Evolutionary conservation across 2,797 vertebrate genomes (phyloP), one percentile per base, ranked within the genome.

Genomic region (Pipistrellus pygmaeus): DNA sequence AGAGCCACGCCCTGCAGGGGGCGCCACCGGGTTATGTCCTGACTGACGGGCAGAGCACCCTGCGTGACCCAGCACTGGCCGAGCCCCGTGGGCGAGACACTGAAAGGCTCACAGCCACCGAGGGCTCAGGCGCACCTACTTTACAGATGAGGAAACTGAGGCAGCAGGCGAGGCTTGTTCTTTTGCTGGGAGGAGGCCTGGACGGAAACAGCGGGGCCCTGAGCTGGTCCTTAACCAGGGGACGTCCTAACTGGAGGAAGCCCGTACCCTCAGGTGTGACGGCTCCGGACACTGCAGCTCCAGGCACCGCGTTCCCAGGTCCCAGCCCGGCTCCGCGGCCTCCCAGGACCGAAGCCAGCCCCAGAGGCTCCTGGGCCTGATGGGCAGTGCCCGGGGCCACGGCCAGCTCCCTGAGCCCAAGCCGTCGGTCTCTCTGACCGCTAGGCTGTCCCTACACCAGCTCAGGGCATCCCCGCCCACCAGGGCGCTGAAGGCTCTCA

Each of bases 1-100:
- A 55, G 1, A 57, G 60, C 48, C 62, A 38, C 0, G 0, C 14
- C 30, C 71, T 62, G 25, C 25, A 11, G 38, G 51, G 25, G 41
- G 13, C 25, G 12, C 3, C 27, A 10, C 51, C 38, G 1, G 71
- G 17, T 32, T 8, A 10, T 6, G 44, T 30, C 44, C 38, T 27
- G 69, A 17, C 71, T 8, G 72, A 1, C 25, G 0, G 41, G n/a
- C 13, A 27, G 3, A 6, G 1, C 5, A 8, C 5, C 8, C 0
- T 3, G 38, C 17, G 0, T 0, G 3, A 60, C 66, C 57, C 21
- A 21, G 30, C 55, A 48, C n/a, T 38, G 12, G 8, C 85, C 51
- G 30, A n/a, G 8, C 14, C 1, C 6, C 44, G 3, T 0, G 1
- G 32, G 13, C 13, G 25, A 0, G 2, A 8, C 57, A 1, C 68